phyloP scores from a whole-genome alignment of 2,888 invertebrate genomes.

The Tenthredo livida region DNA sequence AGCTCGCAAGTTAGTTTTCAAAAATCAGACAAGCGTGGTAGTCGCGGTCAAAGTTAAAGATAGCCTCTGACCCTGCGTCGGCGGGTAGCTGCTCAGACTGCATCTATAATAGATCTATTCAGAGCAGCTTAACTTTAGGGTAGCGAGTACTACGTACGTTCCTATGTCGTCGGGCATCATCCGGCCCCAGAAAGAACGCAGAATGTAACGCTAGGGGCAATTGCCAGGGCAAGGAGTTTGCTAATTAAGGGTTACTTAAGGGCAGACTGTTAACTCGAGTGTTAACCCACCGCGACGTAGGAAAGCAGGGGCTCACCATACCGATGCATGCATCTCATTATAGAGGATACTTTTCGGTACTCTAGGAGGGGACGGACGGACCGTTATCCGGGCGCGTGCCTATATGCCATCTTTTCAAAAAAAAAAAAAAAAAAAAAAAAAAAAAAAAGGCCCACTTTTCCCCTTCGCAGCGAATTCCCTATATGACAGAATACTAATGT shows the following conservation, averaged over 20 bases:
- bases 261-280: slow-evolving; percentile 53
- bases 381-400: slow-evolving; percentile 26
- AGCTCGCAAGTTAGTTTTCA: slow-evolving; percentile 22
- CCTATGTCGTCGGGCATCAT: neutral
- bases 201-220: slow-evolving; percentile 66
- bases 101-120: slow-evolving; percentile 49
- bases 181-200: slow-evolving; percentile 57
- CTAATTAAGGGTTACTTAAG: slow-evolving; percentile 72
- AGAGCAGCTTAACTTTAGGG: slow-evolving; percentile 55
- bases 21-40: slow-evolving; percentile 39
- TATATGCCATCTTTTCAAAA: neutral
- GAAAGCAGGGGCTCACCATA: neutral
- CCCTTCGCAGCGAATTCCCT: slow-evolving; percentile 7
- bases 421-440: too few species aligned
- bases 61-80: slow-evolving; percentile 40
- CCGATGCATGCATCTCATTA: slow-evolving; percentile 67
- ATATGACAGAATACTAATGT: too few species aligned
- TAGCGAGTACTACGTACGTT: neutral
- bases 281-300: slow-evolving; percentile 47
- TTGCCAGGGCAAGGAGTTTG: slow-evolving; percentile 68
- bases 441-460: neutral
- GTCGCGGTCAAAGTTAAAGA: slow-evolving; percentile 54
- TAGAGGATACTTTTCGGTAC: slow-evolving; percentile 54
- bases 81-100: slow-evolving; percentile 53
- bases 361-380: slow-evolving; percentile 7